Evolutionary conservation across 37 sponge, comb jelly and placozoan genomes (phyloP).

Genomic region (Theonella swinhoei): DNA sequence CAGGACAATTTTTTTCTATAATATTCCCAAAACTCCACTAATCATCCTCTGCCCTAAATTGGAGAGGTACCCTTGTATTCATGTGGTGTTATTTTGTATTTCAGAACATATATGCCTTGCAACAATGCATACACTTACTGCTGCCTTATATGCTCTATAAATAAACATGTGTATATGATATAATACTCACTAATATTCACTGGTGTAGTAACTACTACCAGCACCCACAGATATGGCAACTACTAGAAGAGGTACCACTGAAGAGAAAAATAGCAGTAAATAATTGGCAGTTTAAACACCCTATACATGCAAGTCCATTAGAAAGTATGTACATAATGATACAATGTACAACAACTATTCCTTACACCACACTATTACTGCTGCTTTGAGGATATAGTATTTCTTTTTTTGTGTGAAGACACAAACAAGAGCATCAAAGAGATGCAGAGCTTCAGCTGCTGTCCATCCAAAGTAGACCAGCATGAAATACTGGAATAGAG

Average conservation of each 20-base stretch:
- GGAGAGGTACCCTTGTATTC: no score
- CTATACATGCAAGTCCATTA: no score
- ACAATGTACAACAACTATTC: background rate
- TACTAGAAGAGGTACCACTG: slow-evolving; percentile 51
- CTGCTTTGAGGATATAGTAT: slow-evolving; percentile 22
- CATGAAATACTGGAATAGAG: slow-evolving; percentile 69
- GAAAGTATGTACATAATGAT: background rate
- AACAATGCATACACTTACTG: no score
- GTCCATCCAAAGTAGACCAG: slow-evolving; percentile 69
- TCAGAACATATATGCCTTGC: no score
- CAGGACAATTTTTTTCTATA: no score
- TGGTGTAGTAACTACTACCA: slow-evolving; percentile 27
- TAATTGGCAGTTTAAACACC: no score
- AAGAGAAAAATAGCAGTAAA: no score
- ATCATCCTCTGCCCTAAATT: no score
- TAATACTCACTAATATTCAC: background rate
- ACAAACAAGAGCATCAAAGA: slow-evolving; percentile 52
- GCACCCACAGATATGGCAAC: slow-evolving; percentile 40
- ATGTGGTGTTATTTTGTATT: no score
- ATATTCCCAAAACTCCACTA: no score
- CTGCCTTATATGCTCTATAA: no score
- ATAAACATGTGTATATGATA: no score
- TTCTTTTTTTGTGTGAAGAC: slow-evolving; percentile 11
- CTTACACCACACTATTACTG: slow-evolving; percentile 55
- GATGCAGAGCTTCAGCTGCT: slow-evolving; percentile 51